Conservation (phyloP, 1,140 invertebrate genomes). For the Ceratitis capitata region DNA sequence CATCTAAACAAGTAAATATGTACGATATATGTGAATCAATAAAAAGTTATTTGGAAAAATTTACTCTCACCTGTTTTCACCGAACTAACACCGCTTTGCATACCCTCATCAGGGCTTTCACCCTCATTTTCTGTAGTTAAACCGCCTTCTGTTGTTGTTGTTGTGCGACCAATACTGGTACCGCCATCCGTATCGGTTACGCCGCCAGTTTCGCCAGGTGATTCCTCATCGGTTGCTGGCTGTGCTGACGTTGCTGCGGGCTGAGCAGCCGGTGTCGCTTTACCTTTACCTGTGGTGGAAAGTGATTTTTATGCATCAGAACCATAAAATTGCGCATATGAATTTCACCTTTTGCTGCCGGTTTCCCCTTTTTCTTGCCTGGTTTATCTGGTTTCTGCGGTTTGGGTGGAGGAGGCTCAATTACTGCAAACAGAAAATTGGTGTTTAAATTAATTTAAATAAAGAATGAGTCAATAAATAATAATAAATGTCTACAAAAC, state of each 20-base stretch:
- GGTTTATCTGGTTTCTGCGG: slow-evolving; percentile 50
- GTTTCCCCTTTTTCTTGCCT: slow-evolving; percentile 55
- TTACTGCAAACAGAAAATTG: not conserved
- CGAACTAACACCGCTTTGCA: not conserved
- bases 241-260: not conserved
- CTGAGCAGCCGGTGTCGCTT: not conserved
- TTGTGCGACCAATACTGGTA: not conserved
- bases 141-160: not conserved
- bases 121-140: not conserved
- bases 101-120: not conserved
- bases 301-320: not conserved
- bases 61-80: not conserved
- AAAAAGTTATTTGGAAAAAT: not conserved
- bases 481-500: too few relatives aligned
- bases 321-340: not conserved
- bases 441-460: not conserved
- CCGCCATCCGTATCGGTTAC: slow-evolving; percentile 2
- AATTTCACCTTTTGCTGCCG: slow-evolving; percentile 37
- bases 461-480: too few relatives aligned
- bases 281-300: not conserved
- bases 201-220: not conserved
- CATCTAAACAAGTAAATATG: too few relatives aligned
- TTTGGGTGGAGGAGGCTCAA: slow-evolving; percentile 44
- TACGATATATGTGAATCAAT: too few relatives aligned
- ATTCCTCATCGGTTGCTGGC: not conserved